Percentiles rank a stretch among this genome's conserved stretches.
phyloP scores from a whole-genome alignment of 2,113 vertebrate genomes.

The Camelus bactrianus region DNA sequence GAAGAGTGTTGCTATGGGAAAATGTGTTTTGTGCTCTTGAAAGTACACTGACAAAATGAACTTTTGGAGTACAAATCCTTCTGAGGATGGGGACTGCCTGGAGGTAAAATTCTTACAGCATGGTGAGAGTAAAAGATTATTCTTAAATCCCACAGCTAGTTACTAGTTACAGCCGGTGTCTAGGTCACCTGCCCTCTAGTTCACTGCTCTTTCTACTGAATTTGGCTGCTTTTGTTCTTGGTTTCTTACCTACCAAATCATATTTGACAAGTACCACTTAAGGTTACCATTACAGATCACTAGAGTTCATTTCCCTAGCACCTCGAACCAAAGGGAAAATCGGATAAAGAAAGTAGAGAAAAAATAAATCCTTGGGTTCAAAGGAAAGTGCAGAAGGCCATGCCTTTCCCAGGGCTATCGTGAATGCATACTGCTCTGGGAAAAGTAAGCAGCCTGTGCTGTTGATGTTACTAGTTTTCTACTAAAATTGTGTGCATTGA shows the following conservation, averaged over 20 bases:
- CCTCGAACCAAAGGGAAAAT: slow-evolving; percentile 27
- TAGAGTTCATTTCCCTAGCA: slow-evolving; percentile 27
- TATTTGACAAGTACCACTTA: slow-evolving; percentile 30
- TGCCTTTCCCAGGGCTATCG: neutral
- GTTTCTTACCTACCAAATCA: slow-evolving; percentile 55
- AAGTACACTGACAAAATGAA: slow-evolving; percentile 52
- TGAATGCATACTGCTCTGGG: neutral
- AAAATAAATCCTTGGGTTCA: slow-evolving; percentile 15
- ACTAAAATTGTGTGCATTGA: neutral
- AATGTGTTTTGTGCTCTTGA: slow-evolving; percentile 23
- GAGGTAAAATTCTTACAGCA: neutral
- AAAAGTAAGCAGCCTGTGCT: neutral
- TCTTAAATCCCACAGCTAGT: neutral
- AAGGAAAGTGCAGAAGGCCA: slow-evolving; percentile 8
- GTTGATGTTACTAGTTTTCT: neutral
- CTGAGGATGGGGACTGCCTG: neutral
- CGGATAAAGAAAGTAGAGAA: neutral
- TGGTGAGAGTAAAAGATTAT: neutral
- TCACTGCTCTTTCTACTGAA: slow-evolving; percentile 28
- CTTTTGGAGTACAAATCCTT: slow-evolving; percentile 34
- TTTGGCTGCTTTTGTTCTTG: slow-evolving; percentile 32
- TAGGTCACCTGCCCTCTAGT: neutral
- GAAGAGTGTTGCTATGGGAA: neutral
- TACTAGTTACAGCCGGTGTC: neutral
- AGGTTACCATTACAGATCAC: slow-evolving; percentile 33